Evolutionary conservation across 1,140 invertebrate species (phyloP).

Genomic region (Pantala flavescens): DNA sequence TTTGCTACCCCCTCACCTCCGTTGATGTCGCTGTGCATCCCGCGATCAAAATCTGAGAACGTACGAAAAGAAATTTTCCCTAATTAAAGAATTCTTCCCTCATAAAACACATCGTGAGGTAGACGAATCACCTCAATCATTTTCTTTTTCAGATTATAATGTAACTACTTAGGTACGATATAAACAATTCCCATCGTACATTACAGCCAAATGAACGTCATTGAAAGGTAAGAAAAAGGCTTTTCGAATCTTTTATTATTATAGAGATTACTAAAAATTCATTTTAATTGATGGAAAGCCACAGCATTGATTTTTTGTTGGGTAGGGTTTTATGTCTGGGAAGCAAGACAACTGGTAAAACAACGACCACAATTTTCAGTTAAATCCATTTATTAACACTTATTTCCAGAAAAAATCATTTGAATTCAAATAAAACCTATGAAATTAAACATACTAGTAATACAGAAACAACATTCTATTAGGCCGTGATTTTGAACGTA

Average conservation of each 20-base stretch:
- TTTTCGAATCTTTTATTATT: no score
- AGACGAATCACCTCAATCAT: neutral
- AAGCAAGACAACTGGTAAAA: neutral
- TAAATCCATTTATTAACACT: neutral
- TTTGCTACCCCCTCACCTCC: slow-evolving; percentile 6
- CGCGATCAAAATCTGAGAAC: slow-evolving; percentile 8
- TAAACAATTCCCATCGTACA: no score
- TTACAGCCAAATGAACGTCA: no score
- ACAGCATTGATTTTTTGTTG: neutral
- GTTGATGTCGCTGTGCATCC: slow-evolving; percentile 7
- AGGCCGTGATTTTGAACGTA: neutral
- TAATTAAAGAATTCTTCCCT: neutral
- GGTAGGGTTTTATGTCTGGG: neutral
- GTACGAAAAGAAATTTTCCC: neutral
- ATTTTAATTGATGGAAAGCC: no score
- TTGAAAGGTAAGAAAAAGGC: no score
- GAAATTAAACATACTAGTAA: neutral
- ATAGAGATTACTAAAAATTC: no score
- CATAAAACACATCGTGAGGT: neutral
- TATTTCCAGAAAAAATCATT: neutral
- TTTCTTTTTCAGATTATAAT: no score
- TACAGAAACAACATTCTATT: neutral
- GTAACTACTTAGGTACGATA: no score
- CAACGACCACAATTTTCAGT: neutral
- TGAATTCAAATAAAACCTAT: neutral